Percentiles rank a stretch among this genome's conserved stretches.
Conservation (phyloP, 2,888 invertebrate species). For the Hypolimnas misippus region DNA sequence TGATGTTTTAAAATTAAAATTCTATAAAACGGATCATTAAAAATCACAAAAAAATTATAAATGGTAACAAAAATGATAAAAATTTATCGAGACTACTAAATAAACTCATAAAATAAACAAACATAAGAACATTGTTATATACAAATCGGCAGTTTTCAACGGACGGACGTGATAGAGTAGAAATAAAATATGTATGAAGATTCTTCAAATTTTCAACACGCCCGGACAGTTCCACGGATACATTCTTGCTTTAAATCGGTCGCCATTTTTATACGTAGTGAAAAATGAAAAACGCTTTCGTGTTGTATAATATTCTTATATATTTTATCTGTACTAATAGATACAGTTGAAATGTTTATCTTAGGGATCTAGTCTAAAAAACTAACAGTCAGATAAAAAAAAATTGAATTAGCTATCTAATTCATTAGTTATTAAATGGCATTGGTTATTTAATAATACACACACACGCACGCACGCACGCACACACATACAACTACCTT, state of each 20-base stretch:
- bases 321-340: too few relatives aligned
- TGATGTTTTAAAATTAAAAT: too few relatives aligned
- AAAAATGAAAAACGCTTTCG: conserved; percentile 1
- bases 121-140: not conserved
- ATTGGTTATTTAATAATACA: too few relatives aligned
- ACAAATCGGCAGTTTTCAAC: not conserved
- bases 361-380: too few relatives aligned
- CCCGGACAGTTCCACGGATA: conserved; percentile 9
- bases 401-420: too few relatives aligned
- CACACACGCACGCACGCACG: too few relatives aligned
- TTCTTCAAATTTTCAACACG: conserved; percentile 12
- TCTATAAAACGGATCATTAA: too few relatives aligned
- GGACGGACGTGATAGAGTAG: not conserved
- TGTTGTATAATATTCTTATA: not conserved
- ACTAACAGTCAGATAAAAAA: too few relatives aligned
- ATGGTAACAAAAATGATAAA: not conserved
- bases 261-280: conserved; percentile 1
- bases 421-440: too few relatives aligned
- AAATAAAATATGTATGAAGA: conserved; percentile 19
- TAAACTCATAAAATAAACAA: not conserved
- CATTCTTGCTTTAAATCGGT: conserved; percentile 4
- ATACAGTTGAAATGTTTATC: too few relatives aligned
- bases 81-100: not conserved
- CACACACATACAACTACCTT: too few relatives aligned
- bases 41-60: not conserved